Evolutionary conservation across 2,113 vertebrate genomes (phyloP).

Genomic region (Siniperca knerii): DNA sequence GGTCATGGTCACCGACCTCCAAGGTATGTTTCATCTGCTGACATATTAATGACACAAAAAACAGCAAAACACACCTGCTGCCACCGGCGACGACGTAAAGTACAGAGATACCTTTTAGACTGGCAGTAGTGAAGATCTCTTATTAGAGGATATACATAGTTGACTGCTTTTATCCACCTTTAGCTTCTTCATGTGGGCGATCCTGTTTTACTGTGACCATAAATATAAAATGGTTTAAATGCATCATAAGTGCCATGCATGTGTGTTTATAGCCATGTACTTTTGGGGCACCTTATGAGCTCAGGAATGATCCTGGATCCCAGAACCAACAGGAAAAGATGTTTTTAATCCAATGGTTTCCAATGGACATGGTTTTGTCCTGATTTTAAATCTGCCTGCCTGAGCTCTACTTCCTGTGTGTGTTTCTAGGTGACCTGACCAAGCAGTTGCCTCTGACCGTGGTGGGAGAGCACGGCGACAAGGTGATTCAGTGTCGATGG

Average conservation of each 20-base stretch:
- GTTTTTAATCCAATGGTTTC: background rate
- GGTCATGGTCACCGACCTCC: slow-evolving; percentile 95
- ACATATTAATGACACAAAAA: background rate
- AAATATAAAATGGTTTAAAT: background rate
- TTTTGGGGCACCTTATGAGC: background rate
- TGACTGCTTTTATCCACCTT: background rate
- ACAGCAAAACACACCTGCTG: background rate
- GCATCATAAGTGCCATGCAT: background rate
- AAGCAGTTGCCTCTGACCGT: slow-evolving; percentile 94
- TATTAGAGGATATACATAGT: background rate
- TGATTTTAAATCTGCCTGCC: background rate
- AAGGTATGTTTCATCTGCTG: slow-evolving; percentile 84
- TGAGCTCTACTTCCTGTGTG: slow-evolving; percentile 14
- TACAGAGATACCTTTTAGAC: no score
- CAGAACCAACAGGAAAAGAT: background rate
- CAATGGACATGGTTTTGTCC: background rate
- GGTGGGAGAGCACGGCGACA: slow-evolving; percentile 96
- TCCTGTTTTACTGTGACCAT: background rate
- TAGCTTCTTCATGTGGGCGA: background rate
- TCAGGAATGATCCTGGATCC: background rate
- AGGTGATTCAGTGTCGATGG: slow-evolving; percentile 99
- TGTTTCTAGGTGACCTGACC: slow-evolving; percentile 86
- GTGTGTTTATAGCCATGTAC: no score
- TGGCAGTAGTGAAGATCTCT: background rate
- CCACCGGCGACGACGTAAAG: no score